Conservation (phyloP, 30 jellyfish, hydroid and myxozoan species). For the Phacellophora camtschatica region DNA sequence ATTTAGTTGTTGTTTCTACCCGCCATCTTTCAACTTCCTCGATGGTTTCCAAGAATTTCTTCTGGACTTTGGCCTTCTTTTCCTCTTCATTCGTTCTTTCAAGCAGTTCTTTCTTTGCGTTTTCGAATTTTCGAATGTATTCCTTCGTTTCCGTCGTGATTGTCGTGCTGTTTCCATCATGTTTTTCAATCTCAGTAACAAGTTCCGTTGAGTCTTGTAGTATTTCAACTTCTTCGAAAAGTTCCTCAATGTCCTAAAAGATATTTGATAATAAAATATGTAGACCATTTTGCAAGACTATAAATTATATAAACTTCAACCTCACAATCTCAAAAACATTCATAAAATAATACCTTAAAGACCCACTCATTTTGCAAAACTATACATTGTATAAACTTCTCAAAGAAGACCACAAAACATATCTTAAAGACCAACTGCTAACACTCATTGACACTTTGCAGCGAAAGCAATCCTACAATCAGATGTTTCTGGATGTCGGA, state of each 20-base stretch:
- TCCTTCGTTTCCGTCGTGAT: constrained; percentile 43
- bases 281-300: no score
- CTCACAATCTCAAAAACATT: no score
- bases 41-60: constrained; percentile 33
- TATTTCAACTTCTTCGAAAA: constrained; percentile 9
- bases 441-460: no score
- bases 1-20: constrained; percentile 18
- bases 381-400: no score
- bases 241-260: constrained; percentile 23
- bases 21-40: constrained; percentile 65
- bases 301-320: no score
- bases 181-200: constrained; percentile 37
- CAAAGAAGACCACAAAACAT: no score
- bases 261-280: no score
- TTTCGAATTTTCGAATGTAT: constrained; percentile 52
- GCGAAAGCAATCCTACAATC: no score
- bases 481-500: no score
- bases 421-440: no score
- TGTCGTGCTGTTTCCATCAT: constrained; percentile 63
- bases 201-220: constrained; percentile 19
- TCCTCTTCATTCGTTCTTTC: constrained; percentile 57
- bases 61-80: constrained; percentile 70
- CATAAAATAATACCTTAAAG: no score
- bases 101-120: constrained; percentile 38
- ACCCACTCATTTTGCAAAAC: no score